Base-by-base conservation (phyloP, 1,140 invertebrate species). In the Nixonia krombeini region DNA sequence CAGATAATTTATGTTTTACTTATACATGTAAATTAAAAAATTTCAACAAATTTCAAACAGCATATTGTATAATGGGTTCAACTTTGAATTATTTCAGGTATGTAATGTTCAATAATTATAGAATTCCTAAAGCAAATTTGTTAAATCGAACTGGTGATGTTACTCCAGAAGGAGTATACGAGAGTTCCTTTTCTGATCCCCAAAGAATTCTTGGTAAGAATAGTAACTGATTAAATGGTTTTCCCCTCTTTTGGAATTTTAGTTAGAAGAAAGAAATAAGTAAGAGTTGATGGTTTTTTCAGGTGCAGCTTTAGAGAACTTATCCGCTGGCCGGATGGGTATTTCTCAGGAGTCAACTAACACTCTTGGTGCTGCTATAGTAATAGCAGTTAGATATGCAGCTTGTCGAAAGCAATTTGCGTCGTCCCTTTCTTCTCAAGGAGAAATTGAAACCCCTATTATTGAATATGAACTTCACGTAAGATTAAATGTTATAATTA, bases 401-500 rank as follows among this genome's bases (percentile, higher is more conserved):
- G 93, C 90, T 0, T 91, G 91, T 7, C 86, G 94, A 21, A 89
- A 87, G 67, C 94, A 96, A 85, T 96, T 96, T 84, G 93, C 92
- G 1, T 88, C 77, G 26, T 72, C 68, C 41, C 57, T 75, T 21
- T 65, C 90, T 1, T 77, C 83, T 1, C 74, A 84, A 35, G 61
- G 68, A 0, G 72, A 73, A 0, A 84, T 83, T 50, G 94, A 96
- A 80, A 88, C 89, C 26, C 90, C 94, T 0, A 91, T 96, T 1
- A 79, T 96, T 49, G 93, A 95, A 82, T 96, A 96, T 77, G 93
- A 94, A 75, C 88, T 94, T 61, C 93, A 93, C 79, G 88, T 89
- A 75, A 74, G 63, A 73, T 49, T 55, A 21, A 2, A 3, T 21
- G 21, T 21, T 57, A 44, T 42, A 50, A 44, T 25, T 33, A 47